Base-by-base conservation (phyloP, 2,113 vertebrate genomes). In the Phycodurus eques region DNA sequence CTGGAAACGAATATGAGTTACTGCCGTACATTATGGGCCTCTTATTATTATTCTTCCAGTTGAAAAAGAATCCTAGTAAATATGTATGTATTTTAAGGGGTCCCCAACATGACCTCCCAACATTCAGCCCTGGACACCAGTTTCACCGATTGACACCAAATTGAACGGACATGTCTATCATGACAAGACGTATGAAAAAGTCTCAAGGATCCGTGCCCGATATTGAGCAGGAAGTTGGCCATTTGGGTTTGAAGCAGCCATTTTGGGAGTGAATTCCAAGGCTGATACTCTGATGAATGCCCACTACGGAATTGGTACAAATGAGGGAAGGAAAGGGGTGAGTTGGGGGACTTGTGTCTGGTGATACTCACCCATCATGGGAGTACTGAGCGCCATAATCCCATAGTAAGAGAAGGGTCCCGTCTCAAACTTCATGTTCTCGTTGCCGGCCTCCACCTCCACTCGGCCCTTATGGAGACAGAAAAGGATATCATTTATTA, bases 341-440 rank as follows among this genome's bases (percentile, higher is more conserved):
- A 3, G 7, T 14, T 17, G 44, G 39, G 33, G 14, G 31, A 44
- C 5, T 35, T 19, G 59, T 17, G 31, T 33, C 13, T 17, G 7
- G 14, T 15, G 31, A 6, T 35, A 85, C 91, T 93, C 70, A 92
- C 92, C 92, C 67, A 86, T 22, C 0, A 91, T 79, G 0, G 77
- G 9, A 0, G 89, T 78, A 56, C 78, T 90, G 46, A 99, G 88
- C 0, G 96, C 96, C 96, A 98, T 97, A 79, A 95, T 93, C 0
- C 97, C 97, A 0, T 98, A 99, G 77, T 92, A 98, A 5, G 97
- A 98, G 75, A 99, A 98, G 0, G 97, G 95, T 1, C 96, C 95
- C 0, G 95, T 95, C 91, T 99, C 97, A 82, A 99, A 99, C 91
- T 95, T 99, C 97, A 99, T 98, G 84, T 96, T 98, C 72, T 99